Conservation (phyloP, 2,113 vertebrate genomes). For the Ciconia maguari region DNA sequence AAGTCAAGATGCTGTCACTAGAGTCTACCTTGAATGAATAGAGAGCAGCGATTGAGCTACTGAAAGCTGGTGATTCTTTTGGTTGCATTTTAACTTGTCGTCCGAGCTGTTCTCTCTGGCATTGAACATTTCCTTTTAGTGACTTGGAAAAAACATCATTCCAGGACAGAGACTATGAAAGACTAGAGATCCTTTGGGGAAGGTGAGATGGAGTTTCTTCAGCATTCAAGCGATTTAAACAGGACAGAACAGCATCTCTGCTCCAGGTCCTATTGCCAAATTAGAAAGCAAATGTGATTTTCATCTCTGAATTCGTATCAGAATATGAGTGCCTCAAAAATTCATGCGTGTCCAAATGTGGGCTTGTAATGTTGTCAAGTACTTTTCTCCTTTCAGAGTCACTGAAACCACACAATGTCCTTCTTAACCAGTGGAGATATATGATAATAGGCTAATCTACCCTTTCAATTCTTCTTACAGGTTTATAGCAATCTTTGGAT, state of each 20-base stretch:
- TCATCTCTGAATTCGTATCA: not conserved
- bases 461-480: not conserved
- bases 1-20: not conserved
- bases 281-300: not conserved
- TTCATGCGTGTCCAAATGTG: not conserved
- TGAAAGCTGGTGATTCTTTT: not conserved
- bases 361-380: not conserved
- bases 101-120: not conserved
- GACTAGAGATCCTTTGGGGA: not conserved
- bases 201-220: not conserved
- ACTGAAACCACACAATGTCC: not conserved
- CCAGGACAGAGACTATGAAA: not conserved
- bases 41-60: not conserved
- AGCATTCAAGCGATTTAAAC: not conserved
- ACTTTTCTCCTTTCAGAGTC: not conserved
- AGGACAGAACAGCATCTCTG: not conserved
- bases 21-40: not conserved
- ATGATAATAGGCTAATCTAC: not conserved
- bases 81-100: not conserved
- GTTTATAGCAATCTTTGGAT: not conserved
- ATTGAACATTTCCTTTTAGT: not conserved
- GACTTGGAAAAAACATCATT: not conserved
- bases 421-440: not conserved
- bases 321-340: not conserved
- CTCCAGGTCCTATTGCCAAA: not conserved